Base-by-base conservation (phyloP, 64 coral and sea anemone genomes). In the Actinia tenebrosa region DNA sequence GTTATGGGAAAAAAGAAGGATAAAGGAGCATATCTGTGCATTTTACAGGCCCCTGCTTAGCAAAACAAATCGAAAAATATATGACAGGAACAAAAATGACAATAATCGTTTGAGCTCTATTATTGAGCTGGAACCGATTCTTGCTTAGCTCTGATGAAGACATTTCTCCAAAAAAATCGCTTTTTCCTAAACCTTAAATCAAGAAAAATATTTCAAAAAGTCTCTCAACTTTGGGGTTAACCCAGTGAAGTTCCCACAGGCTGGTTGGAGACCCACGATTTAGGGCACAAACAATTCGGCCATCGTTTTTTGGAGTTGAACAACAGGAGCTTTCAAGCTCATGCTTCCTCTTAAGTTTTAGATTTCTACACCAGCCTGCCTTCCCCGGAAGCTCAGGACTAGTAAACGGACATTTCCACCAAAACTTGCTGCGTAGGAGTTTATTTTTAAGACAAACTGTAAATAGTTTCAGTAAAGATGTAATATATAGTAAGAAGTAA, bases 361-460 rank as follows among this genome's bases (percentile, higher is more conserved):
- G 69, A 75, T 75, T 75, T 75, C 26, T 42, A 30, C 69, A 23
- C 9, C 19, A 75, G 69, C 10, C 27, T 75, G 3, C 26, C 69
- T 75, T 75, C 42, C 10, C 69, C 69, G 69, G 69, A 75, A 75
- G 26, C 69, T 26, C 27, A 30, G 25, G 26, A 75, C 23, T 75
- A 75, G n/a, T 75, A 75, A 75, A 75, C 23, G 69, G 27, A 75
- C 69, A 75, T 75, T 75, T 75, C 23, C n/a, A 30, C 69, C 25
- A 75, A 75, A 75, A 75, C 23, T 42, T 42, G 26, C 27, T 75
- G 69, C 69, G 69, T 75, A 75, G 69, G 69, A 75, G 69, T 75
- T 75, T 75, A 75, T 75, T 75, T 75, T 75, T 75, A 75, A 75
- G 69, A 75, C 69, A 30, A 75, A 75, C 42, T 75, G 69, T 75